Evolutionary conservation across 2,797 vertebrate genomes (phyloP).

Genomic region (Podargus strigoides): DNA sequence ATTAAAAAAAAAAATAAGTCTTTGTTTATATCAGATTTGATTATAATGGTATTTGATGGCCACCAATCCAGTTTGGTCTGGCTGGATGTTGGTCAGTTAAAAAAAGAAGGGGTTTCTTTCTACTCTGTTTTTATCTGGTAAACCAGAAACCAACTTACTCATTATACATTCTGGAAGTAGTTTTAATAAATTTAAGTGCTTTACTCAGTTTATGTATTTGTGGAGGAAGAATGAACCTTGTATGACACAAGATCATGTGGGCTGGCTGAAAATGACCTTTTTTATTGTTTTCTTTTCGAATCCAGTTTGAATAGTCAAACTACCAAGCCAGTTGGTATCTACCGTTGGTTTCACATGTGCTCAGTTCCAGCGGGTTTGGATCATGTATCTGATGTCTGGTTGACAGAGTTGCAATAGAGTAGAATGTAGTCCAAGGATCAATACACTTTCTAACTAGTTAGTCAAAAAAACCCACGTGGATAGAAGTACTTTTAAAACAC

Average conservation of each 20-base stretch:
- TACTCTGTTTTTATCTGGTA: conserved; percentile 18
- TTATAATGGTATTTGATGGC: neutral
- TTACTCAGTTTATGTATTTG: neutral
- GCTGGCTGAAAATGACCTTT: neutral
- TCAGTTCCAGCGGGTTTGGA: neutral
- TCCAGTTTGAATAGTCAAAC: neutral
- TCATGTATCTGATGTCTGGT: neutral
- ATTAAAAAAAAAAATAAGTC: neutral
- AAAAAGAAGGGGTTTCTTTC: neutral
- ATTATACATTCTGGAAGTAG: neutral
- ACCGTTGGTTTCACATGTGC: neutral
- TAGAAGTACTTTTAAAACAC: neutral
- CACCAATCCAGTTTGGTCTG: neutral
- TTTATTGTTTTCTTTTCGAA: neutral
- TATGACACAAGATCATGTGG: neutral
- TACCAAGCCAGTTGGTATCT: neutral
- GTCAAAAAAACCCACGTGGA: neutral
- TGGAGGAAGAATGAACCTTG: neutral
- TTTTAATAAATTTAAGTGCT: neutral
- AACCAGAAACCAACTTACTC: conserved; percentile 37
- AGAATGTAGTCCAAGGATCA: neutral
- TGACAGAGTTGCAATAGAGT: neutral
- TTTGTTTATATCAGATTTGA: neutral
- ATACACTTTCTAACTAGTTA: neutral
- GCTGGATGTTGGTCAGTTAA: neutral